Evolutionary conservation across 1,140 invertebrate species (phyloP).

Genomic region (Ceratoteleas bidentatus): DNA sequence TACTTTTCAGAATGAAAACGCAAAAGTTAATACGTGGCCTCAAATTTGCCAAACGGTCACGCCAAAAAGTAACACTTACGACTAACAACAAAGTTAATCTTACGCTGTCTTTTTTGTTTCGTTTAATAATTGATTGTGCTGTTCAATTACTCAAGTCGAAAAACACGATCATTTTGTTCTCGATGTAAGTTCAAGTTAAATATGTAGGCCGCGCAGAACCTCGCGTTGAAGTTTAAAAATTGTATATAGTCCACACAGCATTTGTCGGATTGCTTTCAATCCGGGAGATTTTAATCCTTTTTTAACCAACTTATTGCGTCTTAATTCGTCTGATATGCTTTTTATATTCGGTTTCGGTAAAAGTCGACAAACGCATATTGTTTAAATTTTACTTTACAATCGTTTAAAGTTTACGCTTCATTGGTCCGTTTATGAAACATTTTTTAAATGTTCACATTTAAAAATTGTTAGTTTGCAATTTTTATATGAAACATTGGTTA

Average conservation of each 20-base stretch:
- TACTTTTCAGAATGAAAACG: no score
- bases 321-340: slow-evolving; percentile 32
- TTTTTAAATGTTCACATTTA: slow-evolving; percentile 24
- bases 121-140: background rate
- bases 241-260: slow-evolving; percentile 77
- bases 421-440: slow-evolving; percentile 26
- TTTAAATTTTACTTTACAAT: background rate
- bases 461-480: no score
- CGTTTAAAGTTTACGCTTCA: slow-evolving; percentile 6
- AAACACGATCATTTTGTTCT: background rate
- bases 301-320: slow-evolving; percentile 12
- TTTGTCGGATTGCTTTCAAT: slow-evolving; percentile 50
- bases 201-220: slow-evolving; percentile 50
- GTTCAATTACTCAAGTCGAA: background rate
- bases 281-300: slow-evolving; percentile 9
- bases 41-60: background rate
- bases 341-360: slow-evolving; percentile 34
- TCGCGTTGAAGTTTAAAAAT: slow-evolving; percentile 62
- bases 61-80: background rate
- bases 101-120: background rate
- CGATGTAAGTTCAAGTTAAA: slow-evolving; percentile 4
- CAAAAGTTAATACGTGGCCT: no score
- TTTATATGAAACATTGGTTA: no score
- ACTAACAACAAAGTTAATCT: background rate
- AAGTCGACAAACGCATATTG: background rate